These are phyloP conservation scores for Frankliniella fusca DNA, from an alignment of 2,888 invertebrate genomes.

Conservation along the genomic window DNA sequence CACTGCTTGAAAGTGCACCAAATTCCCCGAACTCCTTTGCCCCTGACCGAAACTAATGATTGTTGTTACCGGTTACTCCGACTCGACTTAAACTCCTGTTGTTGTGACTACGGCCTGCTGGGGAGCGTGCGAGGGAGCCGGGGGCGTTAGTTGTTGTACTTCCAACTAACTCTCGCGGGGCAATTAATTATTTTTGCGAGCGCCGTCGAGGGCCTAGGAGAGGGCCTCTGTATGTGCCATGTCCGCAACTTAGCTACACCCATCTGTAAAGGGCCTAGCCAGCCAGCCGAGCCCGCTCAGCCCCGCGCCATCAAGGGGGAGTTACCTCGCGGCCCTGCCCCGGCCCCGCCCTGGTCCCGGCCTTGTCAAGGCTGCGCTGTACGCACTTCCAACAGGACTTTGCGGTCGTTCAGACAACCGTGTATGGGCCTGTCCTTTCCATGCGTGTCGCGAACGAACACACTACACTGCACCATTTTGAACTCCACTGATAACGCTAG, in stretches of 20 bases:
- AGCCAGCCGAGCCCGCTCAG: too few species aligned
- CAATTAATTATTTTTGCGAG: conserved; percentile 22
- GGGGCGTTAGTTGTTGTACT: conserved; percentile 15
- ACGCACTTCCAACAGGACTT: too few species aligned
- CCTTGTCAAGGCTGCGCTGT: too few species aligned
- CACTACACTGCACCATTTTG: too few species aligned
- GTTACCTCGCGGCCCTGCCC: background rate
- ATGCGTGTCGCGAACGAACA: too few species aligned
- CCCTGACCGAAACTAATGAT: background rate
- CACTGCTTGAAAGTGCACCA: background rate
- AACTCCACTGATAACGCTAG: too few species aligned
- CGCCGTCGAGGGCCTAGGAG: background rate
- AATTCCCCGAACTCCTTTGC: conserved; percentile 18
- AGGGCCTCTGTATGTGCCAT: background rate
- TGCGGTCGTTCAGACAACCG: too few species aligned
- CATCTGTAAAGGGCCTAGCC: background rate
- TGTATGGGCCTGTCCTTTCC: too few species aligned
- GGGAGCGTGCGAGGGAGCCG: background rate
- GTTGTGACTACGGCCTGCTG: conserved; percentile 7
- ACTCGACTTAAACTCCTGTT: conserved; percentile 15
- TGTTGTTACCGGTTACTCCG: conserved; percentile 18
- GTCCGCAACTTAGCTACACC: background rate
- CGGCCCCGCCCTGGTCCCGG: background rate
- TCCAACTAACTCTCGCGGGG: conserved; percentile 5
- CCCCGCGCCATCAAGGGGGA: too few species aligned